These are phyloP conservation scores for Okapia johnstoni DNA, from an alignment of 2,113 vertebrate genomes.

Conservation along the genomic window DNA sequence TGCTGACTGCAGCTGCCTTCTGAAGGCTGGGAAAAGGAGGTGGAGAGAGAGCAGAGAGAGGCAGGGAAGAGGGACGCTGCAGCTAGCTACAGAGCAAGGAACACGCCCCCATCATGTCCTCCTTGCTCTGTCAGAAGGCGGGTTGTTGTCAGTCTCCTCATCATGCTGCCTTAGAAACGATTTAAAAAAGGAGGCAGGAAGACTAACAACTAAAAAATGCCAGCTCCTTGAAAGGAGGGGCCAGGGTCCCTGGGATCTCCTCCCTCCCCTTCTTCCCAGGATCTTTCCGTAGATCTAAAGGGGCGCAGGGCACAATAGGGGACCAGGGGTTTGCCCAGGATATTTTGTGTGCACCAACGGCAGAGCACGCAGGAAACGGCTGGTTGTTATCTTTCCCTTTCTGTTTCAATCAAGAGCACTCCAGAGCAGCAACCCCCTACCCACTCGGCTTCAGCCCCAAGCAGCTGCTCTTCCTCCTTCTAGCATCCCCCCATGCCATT, in stretches of 20 bases:
- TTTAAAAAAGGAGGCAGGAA: conserved; percentile 71
- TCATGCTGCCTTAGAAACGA: conserved; percentile 79
- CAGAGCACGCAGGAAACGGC: conserved; percentile 68
- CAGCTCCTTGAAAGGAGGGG: conserved; percentile 78
- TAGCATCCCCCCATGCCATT: conserved; percentile 34
- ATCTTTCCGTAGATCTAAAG: conserved; percentile 59
- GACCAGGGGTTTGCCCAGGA: conserved; percentile 66
- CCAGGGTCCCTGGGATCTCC: conserved; percentile 62
- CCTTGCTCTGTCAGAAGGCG: conserved; percentile 77
- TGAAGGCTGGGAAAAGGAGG: conserved; percentile 72
- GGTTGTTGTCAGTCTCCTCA: conserved; percentile 78
- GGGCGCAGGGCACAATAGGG: conserved; percentile 70
- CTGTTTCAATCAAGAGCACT: conserved; percentile 74
- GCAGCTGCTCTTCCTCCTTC: conserved; percentile 64
- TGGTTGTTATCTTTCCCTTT: conserved; percentile 74
- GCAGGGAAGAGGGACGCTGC: conserved; percentile 62
- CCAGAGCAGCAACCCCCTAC: conserved; percentile 47
- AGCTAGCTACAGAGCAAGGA: conserved; percentile 71
- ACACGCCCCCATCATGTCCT: conserved; percentile 83
- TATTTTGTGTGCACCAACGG: conserved; percentile 56
- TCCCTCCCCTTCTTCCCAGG: conserved; percentile 70
- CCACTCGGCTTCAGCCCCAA: conserved; percentile 36
- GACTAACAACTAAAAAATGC: conserved; percentile 77
- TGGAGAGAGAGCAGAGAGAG: conserved; percentile 64
- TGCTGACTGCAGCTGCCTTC: conserved; percentile 73